A percentile compares a stretch with the other conserved stretches of the same genome.
Evolutionary conservation across 2,888 invertebrate species (phyloP).

Genomic region (Pherbina coryleti): DNA sequence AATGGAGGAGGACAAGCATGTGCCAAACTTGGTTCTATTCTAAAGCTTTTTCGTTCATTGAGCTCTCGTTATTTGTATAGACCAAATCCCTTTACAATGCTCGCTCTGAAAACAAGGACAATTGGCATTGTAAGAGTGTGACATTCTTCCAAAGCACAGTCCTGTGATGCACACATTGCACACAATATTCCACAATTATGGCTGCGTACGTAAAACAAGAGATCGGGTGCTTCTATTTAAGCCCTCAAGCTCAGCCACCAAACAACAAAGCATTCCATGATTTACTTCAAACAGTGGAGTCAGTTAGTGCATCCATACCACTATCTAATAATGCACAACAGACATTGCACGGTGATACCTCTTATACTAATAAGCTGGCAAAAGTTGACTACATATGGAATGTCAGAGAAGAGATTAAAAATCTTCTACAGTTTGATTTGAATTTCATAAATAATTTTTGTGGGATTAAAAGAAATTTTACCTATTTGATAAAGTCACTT

Average conservation of each 20-base stretch:
- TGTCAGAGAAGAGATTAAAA: neutral
- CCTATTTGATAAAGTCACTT: too few relatives aligned
- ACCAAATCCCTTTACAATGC: slow-evolving; percentile 8
- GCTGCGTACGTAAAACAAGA: neutral
- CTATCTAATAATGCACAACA: too few relatives aligned
- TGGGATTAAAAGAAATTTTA: too few relatives aligned
- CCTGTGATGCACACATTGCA: neutral
- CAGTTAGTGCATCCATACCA: too few relatives aligned
- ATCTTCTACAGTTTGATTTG: neutral
- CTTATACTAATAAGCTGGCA: too few relatives aligned
- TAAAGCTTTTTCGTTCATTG: neutral
- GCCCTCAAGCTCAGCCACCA: neutral
- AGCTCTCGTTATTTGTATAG: slow-evolving; percentile 15
- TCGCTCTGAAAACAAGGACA: slow-evolving; percentile 6
- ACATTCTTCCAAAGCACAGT: neutral
- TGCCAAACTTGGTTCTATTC: slow-evolving; percentile 1
- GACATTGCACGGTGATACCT: too few relatives aligned
- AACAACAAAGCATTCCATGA: neutral
- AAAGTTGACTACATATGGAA: neutral
- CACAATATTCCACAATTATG: neutral
- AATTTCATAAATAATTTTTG: too few relatives aligned
- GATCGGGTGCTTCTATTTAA: neutral
- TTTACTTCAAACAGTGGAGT: too few relatives aligned
- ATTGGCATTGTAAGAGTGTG: slow-evolving; percentile 23
- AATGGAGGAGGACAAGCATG: slow-evolving; percentile 16